These are phyloP conservation scores for Brachirus orientalis DNA, from an alignment of 2,113 vertebrate genomes.

Conservation along the genomic window DNA sequence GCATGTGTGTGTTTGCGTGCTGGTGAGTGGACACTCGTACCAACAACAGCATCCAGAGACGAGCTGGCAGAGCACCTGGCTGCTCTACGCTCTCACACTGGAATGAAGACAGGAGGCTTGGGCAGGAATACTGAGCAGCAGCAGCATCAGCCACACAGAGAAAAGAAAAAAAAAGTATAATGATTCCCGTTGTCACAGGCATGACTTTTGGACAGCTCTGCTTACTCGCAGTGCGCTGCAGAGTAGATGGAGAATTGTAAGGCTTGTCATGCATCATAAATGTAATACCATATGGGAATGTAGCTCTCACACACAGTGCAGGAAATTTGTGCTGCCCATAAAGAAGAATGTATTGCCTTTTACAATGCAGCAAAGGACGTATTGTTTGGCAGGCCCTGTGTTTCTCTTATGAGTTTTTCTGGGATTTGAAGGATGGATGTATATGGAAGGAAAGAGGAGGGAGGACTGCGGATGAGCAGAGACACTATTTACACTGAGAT, in stretches of 20 bases:
- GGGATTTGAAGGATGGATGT: slow-evolving; percentile 47
- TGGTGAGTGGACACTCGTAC: slow-evolving; percentile 44
- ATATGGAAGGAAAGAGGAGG: slow-evolving; percentile 21
- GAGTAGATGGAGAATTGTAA: slow-evolving; percentile 63
- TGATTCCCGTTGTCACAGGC: slow-evolving; percentile 66
- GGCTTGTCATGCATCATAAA: slow-evolving; percentile 73
- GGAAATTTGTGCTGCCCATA: slow-evolving; percentile 50
- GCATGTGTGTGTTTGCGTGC: slow-evolving; percentile 25
- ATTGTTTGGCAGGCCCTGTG: slow-evolving; percentile 55
- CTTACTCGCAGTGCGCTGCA: slow-evolving; percentile 52
- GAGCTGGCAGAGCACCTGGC: slow-evolving; percentile 44
- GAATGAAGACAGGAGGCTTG: slow-evolving; percentile 57
- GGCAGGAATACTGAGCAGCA: slow-evolving; percentile 57
- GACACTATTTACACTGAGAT: slow-evolving; percentile 65
- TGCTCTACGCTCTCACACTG: slow-evolving; percentile 28
- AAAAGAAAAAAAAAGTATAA: slow-evolving; percentile 58
- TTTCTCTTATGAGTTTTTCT: slow-evolving; percentile 62
- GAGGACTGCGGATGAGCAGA: slow-evolving; percentile 57
- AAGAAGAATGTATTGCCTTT: slow-evolving; percentile 54
- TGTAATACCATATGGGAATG: slow-evolving; percentile 65
- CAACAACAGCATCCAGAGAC: slow-evolving; percentile 34
- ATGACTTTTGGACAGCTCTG: slow-evolving; percentile 69
- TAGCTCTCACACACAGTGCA: slow-evolving; percentile 36
- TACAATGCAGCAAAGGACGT: slow-evolving; percentile 52
- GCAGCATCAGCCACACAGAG: slow-evolving; percentile 40